Conservation (phyloP, 1,140 invertebrate species). For the Drosophila triauraria region DNA sequence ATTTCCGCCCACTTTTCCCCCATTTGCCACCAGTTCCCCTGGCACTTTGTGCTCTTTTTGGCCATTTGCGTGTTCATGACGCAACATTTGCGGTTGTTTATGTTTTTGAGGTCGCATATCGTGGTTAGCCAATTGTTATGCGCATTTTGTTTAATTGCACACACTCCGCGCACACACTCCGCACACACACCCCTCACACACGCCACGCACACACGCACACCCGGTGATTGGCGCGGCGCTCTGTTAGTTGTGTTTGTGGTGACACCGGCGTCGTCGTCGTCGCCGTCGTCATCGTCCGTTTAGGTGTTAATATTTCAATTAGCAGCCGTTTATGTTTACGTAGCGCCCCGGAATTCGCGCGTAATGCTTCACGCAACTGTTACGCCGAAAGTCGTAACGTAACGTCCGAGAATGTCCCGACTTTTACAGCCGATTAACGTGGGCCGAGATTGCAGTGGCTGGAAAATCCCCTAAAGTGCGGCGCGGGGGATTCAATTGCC, state of each 20-base stretch:
- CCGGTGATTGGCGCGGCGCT: conserved; percentile 17
- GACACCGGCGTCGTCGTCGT: conserved; percentile 28
- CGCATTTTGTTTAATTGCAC: conserved; percentile 77
- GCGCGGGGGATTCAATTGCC: background rate
- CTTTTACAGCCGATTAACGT: conserved; percentile 54
- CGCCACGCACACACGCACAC: conserved; percentile 26
- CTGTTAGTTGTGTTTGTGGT: conserved; percentile 29
- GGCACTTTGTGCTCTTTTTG: conserved; percentile 24
- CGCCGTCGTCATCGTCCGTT: conserved; percentile 37
- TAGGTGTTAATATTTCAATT: conserved; percentile 81
- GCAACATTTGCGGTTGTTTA: conserved; percentile 80
- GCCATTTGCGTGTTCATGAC: conserved; percentile 73
- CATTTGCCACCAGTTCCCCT: background rate
- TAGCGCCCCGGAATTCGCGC: conserved; percentile 43
- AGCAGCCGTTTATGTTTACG: conserved; percentile 74
- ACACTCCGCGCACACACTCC: conserved; percentile 44
- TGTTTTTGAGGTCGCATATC: conserved; percentile 79
- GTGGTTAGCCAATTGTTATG: conserved; percentile 78
- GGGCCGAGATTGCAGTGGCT: conserved; percentile 26
- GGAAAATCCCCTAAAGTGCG: conserved; percentile 8
- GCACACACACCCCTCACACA: conserved; percentile 1
- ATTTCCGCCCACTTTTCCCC: background rate
- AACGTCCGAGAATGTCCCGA: conserved; percentile 10
- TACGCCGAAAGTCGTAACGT: conserved; percentile 52
- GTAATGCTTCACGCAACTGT: conserved; percentile 74